Evolutionary conservation across 2,888 invertebrate genomes (phyloP), one percentile per base, ranked within the genome.

Genomic region (Melanargia galathea): DNA sequence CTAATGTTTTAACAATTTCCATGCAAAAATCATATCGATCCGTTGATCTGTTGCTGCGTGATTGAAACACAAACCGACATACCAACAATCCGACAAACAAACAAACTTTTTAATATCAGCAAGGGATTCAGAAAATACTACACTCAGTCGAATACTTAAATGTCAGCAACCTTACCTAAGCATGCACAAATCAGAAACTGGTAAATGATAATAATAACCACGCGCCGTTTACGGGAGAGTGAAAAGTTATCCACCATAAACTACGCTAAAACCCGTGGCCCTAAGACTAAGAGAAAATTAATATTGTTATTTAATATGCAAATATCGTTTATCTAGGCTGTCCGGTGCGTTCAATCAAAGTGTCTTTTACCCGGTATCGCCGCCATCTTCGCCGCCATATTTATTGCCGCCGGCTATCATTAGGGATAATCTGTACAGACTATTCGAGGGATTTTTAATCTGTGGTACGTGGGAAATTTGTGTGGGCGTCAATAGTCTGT

Each of bases 291-390:
- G 65, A 65, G 65, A 80, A 87, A 88, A 90, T 88, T 89, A 87
- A 90, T 90, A 90, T 83, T 74, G 76, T 89, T 87, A 86, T 90
- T 89, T 84, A 90, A 81, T 88, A 90, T 90, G 90, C 87, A 87
- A 89, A 90, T 89, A 78, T 80, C 77, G 67, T 82, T 87, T 90
- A 89, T 90, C 87, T 83, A 66, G 70, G 75, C 81, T 86, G 90
- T 89, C 89, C 87, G 82, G 80, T 83, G 75, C 87, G 87, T 86
- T 90, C 90, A 88, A 90, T 90, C 90, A 90, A 86, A 78, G 82
- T 87, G 90, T 90, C 90, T 87, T 87, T 87, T 88, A 86, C 76
- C 66, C 74, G 77, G 74, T 89, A 89, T 90, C 89, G 80, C 71
- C 62, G 76, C 81, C 77, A 87, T 87, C 88, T 80, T 75, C 72